Percentiles rank a stretch among this genome's conserved stretches.
These are phyloP conservation scores for Leucophenga montana DNA, from an alignment of 2,888 invertebrate genomes.

Conservation along the genomic window DNA sequence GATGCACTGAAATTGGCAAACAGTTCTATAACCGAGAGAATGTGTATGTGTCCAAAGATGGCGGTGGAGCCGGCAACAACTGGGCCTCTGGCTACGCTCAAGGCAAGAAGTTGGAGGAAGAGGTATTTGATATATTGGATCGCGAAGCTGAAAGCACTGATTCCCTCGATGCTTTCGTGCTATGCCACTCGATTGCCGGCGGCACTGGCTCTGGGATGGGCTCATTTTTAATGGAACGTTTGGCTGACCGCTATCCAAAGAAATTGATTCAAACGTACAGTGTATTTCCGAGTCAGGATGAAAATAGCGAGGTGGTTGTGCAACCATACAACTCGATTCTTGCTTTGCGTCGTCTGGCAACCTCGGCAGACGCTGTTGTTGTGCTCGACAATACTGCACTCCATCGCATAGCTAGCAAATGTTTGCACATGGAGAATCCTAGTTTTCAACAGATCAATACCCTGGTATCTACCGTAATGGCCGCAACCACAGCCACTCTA, in stretches of 20 bases:
- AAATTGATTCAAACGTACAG: conserved; percentile 99
- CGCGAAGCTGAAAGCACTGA: conserved; percentile 99
- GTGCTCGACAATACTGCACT: conserved; percentile 98
- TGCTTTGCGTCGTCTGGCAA: conserved; percentile 93
- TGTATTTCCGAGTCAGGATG: conserved; percentile 98
- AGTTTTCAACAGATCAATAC: conserved; percentile 98
- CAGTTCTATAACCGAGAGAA: conserved; percentile 98
- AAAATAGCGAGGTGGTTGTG: conserved; percentile 96
- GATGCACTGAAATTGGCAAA: no score
- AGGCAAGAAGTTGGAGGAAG: conserved; percentile 93
- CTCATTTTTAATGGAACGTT: conserved; percentile 91
- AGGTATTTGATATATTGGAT: conserved; percentile 98
- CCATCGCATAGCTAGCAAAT: conserved; percentile 94
- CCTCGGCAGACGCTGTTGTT: conserved; percentile 96
- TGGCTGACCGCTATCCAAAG: conserved; percentile 96
- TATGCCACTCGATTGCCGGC: conserved; percentile 99
- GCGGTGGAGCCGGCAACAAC: conserved; percentile 99
- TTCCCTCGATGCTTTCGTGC: conserved; percentile 97
- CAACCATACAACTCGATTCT: conserved; percentile 97
- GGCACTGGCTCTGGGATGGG: conserved; percentile 99
- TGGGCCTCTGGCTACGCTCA: conserved; percentile 98
- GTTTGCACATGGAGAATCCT: conserved; percentile 95
- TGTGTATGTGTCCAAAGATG: conserved; percentile 96
- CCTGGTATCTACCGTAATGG: conserved; percentile 98
- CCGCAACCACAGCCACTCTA: conserved; percentile 93